Evolutionary conservation across 2,113 vertebrate species (phyloP), one percentile per base, ranked within the genome.

Genomic region (Macquaria australasica): DNA sequence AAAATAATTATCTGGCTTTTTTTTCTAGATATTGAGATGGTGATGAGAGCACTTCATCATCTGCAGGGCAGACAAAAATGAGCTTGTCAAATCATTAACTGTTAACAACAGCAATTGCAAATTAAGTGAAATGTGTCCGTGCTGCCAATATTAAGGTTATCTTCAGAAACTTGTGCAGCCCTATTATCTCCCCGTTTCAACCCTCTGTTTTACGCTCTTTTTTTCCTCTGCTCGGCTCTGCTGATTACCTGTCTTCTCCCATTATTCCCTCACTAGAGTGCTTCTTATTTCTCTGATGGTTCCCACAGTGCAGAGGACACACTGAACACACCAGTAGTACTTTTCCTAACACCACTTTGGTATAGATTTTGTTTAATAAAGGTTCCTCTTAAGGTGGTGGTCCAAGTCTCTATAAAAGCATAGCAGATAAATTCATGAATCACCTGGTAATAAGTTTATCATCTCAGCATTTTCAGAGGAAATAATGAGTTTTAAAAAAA

Each of bases 251-350:
- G 67, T 88, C 79, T 80, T 73, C 43, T 63, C 55, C 51, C 68
- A 78, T 85, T 68, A 77, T 62, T 82, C 79, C 55, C 1, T 89
- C 87, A 77, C 5, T 8, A 0, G 31, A 81, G 43, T 76, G 80
- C 50, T 53, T 82, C 67, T 85, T 15, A 85, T 89, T 90, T 72
- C 3, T 85, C 73, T 84, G 76, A 85, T 87, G 70, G 88, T 90
- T 91, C 85, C 81, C 91, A 90, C 90, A 83, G 85, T 75, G 62
- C 79, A 62, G 63, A 75, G 70, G 64, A 73, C 77, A 71, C 55
- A 8, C 21, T 31, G 5, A 73, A 58, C 34, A 55, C 31, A 66
- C n/a, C 25, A 25, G n/a, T 18, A 43, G 6, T 55, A 20, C 0
- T 73, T 84, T 70, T 55, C 37, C 70, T 39, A 23, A 7, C 72